Evolutionary conservation across 2,888 invertebrate genomes (phyloP).

Genomic region (Tachina lurida): DNA sequence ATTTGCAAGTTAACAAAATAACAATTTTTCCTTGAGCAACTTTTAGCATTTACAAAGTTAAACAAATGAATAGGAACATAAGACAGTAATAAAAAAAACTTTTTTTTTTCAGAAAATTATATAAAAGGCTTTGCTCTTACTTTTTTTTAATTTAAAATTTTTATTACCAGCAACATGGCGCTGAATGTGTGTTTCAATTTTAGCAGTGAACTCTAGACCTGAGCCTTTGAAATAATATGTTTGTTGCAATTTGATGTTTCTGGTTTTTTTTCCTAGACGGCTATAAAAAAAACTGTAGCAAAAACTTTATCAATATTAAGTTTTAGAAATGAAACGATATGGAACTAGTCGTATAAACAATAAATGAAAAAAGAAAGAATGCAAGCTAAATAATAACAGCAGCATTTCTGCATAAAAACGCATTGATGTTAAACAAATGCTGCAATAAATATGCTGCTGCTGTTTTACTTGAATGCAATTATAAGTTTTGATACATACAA

Average conservation of each 20-base stretch:
- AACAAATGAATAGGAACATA: conserved; percentile 36
- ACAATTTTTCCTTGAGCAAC: conserved; percentile 27
- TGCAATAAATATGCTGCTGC: conserved; percentile 22
- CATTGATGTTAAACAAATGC: conserved; percentile 35
- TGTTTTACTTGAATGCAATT: background rate
- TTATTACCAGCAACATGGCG: background rate
- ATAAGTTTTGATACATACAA: background rate
- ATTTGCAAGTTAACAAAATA: conserved; percentile 51
- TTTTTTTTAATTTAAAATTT: conserved; percentile 4
- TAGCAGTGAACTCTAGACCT: background rate
- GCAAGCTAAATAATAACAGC: conserved; percentile 12
- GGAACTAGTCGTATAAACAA: conserved; percentile 48
- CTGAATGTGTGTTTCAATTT: conserved; percentile 30
- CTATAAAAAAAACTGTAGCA: conserved; percentile 21
- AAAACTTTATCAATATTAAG: conserved; percentile 59
- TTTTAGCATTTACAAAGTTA: conserved; percentile 50
- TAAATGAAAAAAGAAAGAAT: background rate
- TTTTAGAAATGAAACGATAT: conserved; percentile 34
- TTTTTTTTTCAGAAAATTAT: background rate
- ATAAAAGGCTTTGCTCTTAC: background rate
- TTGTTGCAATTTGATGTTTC: background rate
- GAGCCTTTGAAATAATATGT: conserved; percentile 2
- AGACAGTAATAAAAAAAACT: background rate
- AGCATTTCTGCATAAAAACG: background rate
- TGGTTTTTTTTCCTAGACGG: background rate